Percentiles rank a stretch among this genome's conserved stretches.
Conservation (phyloP, 35 echinoderm and acorn worm species). For the Stichopus chloronotus region DNA sequence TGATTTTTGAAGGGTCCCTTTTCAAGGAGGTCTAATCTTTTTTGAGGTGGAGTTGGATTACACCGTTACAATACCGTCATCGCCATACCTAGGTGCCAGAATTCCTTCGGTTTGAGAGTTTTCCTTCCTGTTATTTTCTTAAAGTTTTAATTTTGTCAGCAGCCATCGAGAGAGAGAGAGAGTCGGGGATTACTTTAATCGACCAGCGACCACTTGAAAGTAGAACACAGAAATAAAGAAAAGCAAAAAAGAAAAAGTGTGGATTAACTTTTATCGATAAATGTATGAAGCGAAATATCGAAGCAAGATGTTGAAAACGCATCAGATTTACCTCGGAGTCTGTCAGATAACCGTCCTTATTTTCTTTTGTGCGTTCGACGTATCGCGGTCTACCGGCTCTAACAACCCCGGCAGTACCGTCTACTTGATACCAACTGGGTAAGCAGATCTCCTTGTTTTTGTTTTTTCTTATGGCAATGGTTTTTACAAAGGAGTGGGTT, state of each 20-base stretch:
- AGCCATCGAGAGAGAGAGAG: too few relatives aligned
- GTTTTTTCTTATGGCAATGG: too few relatives aligned
- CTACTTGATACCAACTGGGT: not conserved
- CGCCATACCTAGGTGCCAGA: not conserved
- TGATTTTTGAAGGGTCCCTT: not conserved
- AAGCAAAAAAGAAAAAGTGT: too few relatives aligned
- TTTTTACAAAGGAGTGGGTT: too few relatives aligned
- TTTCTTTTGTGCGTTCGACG: not conserved
- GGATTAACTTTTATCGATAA: too few relatives aligned
- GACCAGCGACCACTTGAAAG: too few relatives aligned
- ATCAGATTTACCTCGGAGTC: not conserved
- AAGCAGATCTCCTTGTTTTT: not conserved
- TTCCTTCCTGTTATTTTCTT: not conserved
- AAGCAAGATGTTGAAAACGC: too few relatives aligned
- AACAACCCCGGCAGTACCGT: not conserved
- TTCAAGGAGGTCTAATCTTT: not conserved
- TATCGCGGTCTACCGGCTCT: not conserved
- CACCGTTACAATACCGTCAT: not conserved
- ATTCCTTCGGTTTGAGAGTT: not conserved
- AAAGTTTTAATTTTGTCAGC: not conserved
- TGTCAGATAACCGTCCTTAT: not conserved
- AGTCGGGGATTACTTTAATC: too few relatives aligned
- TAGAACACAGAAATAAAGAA: too few relatives aligned
- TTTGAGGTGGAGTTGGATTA: not conserved
- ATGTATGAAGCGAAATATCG: too few relatives aligned